Base-by-base conservation (phyloP, 2,797 vertebrate genomes). In the Helarctos malayanus region DNA sequence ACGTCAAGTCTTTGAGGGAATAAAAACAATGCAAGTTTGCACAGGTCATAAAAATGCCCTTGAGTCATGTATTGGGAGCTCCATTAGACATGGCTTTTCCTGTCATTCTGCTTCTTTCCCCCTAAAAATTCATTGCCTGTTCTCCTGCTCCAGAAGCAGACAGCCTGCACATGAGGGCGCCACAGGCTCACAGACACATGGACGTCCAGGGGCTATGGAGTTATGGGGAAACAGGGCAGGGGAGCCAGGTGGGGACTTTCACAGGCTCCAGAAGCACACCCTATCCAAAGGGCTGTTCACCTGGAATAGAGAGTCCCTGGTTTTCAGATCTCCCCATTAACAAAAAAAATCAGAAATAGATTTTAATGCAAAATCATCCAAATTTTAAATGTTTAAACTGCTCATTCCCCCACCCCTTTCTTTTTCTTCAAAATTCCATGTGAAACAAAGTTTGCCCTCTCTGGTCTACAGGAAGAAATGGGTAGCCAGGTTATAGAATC, bases 381-480 rank as follows among this genome's bases (percentile, higher is more conserved):
- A 13, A 86, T 54, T 63, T 81, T 57, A 89, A 87, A 92, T 91
- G 32, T 80, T 47, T 88, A 38, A 93, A 29, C 21, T 21, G 56
- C 57, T 49, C 4, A 13, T 63, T 52, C 13, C 18, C 27, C 10
- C 38, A 7, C 9, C 14, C 79, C 7, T 1, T 21, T 5, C 45
- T 61, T 16, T 75, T 56, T 59, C 79, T n/a, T 14, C 52, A 57
- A 88, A 85, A 80, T 52, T 69, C 11, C 38, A 27, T 23, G 52
- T 47, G 68, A 79, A 52, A 65, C 9, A 32, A 41, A 92, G 76
- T 47, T 49, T 73, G 68, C 35, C 5, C 2, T 78, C 15, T 19
- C 29, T 68, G 78, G 52, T 57, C 59, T 91, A 29, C 3, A 52
- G 63, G 32, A 88, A 73, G 75, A 54, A 76, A 29, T 1, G 16